Evolutionary conservation across 1,140 invertebrate genomes (phyloP), one percentile per base, ranked within the genome.

Genomic region (Solenopsis fugax): DNA sequence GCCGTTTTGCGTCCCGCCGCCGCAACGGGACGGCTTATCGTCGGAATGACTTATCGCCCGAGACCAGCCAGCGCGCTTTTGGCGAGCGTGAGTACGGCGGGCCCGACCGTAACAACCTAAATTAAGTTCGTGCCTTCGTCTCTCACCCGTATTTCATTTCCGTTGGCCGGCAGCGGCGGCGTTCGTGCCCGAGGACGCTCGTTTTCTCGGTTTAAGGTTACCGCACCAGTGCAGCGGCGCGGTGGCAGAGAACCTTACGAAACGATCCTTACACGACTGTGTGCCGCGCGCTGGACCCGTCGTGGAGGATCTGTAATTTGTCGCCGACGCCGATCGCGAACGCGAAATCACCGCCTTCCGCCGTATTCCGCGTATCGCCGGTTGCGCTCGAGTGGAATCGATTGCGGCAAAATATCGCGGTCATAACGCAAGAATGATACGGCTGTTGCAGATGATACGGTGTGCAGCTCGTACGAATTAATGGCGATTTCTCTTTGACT

Each of bases 31-130:
- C 65, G 85, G 92, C 93, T 94, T 94, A 95, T 95, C 93, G 92
- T 92, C 93, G 89, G 91, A 93, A 94, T 94, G 94, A 95, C 93
- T 95, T 94, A 95, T 94, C 92, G 93, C 81, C 91, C 65, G 92
- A 90, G 48, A 72, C 37, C 80, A 48, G 65, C 78, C 87, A 90
- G 84, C 69, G 88, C 75, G 86, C 77, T 92, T 93, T 90, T 86
- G 60, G 77, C 82, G 72, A 87, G 81, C 48, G 76, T 69, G 76
- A 73, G 76, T 65, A 88, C 87, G 87, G 88, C 87, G 86, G 88
- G 86, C 89, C 73, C 77, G 52, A 18, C 84, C 82, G 87, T 93
- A 93, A 92, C 91, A 90, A 90, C 89, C 88, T 76, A 93, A 93
- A 93, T 93, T 94, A 91, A 92, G 91, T 92, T 89, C 87, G 91